Evolutionary conservation across 2,797 vertebrate genomes (phyloP).

Genomic region (Mus spretus): DNA sequence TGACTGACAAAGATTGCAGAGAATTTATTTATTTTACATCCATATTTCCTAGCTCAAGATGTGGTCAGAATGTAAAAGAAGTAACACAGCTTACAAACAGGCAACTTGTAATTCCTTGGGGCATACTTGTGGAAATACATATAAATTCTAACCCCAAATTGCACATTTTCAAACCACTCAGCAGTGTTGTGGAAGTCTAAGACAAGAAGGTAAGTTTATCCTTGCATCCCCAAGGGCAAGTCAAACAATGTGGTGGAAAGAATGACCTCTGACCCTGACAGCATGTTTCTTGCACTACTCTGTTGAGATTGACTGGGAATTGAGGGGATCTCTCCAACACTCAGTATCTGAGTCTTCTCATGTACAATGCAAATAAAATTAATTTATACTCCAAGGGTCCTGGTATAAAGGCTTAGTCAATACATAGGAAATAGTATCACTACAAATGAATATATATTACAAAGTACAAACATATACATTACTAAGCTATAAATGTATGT

Average conservation of each 20-base stretch:
- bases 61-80: slow-evolving; percentile 69
- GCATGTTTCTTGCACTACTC: rapidly evolving
- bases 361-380: background rate
- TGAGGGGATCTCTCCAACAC: rapidly evolving
- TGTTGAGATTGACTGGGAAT: background rate
- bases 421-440: background rate
- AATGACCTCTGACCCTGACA: background rate
- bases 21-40: slow-evolving; percentile 79
- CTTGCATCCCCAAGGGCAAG: background rate
- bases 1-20: slow-evolving; percentile 78
- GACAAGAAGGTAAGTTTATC: background rate
- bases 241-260: background rate
- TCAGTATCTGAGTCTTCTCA: background rate
- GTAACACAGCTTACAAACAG: background rate
- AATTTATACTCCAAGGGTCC: background rate
- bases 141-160: slow-evolving; percentile 70
- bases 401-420: background rate
- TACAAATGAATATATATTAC: background rate
- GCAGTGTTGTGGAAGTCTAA: background rate
- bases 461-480: background rate
- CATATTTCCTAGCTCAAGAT: slow-evolving; percentile 69
- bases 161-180: slow-evolving; percentile 55
- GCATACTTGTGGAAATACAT: slow-evolving; percentile 61
- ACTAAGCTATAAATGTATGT: background rate
- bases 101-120: background rate